Percentiles rank a stretch among this genome's conserved stretches.
These are phyloP conservation scores for Anas platyrhynchos DNA, from an alignment of 2,113 vertebrate species.

Conservation along the genomic window DNA sequence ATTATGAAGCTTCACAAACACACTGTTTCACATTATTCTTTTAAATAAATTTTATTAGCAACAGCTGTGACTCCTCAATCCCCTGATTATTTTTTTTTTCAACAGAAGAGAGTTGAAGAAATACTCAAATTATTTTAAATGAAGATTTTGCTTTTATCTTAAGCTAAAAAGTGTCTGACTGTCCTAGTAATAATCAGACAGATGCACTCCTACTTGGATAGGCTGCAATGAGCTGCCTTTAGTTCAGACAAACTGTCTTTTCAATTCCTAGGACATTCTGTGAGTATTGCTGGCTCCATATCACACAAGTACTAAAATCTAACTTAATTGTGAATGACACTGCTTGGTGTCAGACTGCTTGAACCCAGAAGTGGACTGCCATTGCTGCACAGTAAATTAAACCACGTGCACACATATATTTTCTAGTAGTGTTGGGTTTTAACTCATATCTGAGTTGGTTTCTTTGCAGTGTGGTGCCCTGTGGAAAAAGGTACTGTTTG, in stretches of 20 bases:
- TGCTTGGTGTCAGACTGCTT: conserved; percentile 60
- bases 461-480: conserved; percentile 65
- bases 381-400: conserved; percentile 58
- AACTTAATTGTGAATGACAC: background rate
- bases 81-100: background rate
- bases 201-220: background rate
- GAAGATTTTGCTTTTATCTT: background rate
- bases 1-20: conserved; percentile 9
- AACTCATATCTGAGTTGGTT: conserved; percentile 34
- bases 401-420: conserved; percentile 8
- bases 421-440: conserved; percentile 75
- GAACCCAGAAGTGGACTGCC: conserved; percentile 69
- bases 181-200: conserved; percentile 1
- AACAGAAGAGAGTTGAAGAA: background rate
- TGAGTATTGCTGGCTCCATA: background rate
- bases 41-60: conserved; percentile 27
- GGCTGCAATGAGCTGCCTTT: background rate
- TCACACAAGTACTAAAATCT: conserved; percentile 10
- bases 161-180: conserved; percentile 33
- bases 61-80: background rate
- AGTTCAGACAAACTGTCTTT: conserved; percentile 31
- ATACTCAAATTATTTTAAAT: conserved; percentile 14
- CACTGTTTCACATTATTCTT: conserved; percentile 11
- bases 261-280: background rate
- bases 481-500: conserved; percentile 71